Base-by-base conservation (phyloP, 2,888 invertebrate species). In the Phalangium opilio region DNA sequence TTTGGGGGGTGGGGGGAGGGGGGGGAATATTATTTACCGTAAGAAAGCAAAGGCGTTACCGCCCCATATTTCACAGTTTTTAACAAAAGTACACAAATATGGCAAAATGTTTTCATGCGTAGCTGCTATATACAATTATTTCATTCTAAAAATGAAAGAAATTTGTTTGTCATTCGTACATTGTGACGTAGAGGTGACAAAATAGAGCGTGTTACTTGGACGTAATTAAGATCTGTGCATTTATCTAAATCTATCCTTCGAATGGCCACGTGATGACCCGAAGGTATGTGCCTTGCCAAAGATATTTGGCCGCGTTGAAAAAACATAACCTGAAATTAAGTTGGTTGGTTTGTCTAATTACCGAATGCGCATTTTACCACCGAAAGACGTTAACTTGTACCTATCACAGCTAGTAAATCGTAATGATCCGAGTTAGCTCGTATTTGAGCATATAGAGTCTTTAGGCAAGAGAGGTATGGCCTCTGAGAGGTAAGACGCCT, bases 21-120 rank as follows among this genome's bases (percentile, higher is more conserved):
- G n/a, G n/a, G n/a, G n/a, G n/a, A n/a, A n/a, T n/a, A n/a, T 27
- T 27, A 45, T 43, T 38, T 45, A 51, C 59, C 68, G 62, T 79
- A 83, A 20, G 77, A 79, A 81, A 86, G 83, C 10, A 85, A 70
- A 0, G 87, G 87, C 55, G 81, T 79, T 14, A 87, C 75, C 5
- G 83, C 75, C 27, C 66, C 79, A 83, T 32, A 90, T 70, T 63
- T 84, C 80, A 47, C 75, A 74, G n/a, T 78, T 78, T 48, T 75
- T 73, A 1, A 86, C 80, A 67, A 87, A 89, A 3, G 82, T 76
- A 32, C 79, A 77, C 55, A 78, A 68, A 62, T 81, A 80, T 20
- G 78, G 77, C 39, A 86, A 70, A 45, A 90, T 75, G 64, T 85
- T 83, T 3, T 76, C 74, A 67, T 89, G 87, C 54, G 76, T 15